Evolutionary conservation across 2,113 vertebrate genomes (phyloP).

Genomic region (Edolisoma coerulescens): DNA sequence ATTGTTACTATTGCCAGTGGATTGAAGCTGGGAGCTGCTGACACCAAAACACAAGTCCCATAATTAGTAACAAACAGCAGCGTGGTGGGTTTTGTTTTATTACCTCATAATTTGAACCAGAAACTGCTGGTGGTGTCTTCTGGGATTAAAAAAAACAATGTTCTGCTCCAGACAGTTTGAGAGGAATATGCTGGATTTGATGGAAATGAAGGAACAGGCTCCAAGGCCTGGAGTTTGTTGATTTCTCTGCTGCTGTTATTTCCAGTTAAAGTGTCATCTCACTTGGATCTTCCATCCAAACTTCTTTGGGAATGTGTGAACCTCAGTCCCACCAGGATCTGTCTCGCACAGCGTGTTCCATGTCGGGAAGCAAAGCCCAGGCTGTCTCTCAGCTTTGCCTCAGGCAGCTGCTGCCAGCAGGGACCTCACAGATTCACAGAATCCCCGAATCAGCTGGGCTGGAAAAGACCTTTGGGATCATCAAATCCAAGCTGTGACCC

Average conservation of each 20-base stretch:
- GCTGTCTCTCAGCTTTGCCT: not conserved
- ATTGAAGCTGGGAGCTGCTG: slow-evolving; percentile 19
- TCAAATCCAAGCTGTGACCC: not conserved
- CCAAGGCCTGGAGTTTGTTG: slow-evolving; percentile 48
- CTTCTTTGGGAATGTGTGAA: slow-evolving; percentile 1
- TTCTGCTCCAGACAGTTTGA: slow-evolving; percentile 13
- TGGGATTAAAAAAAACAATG: not conserved
- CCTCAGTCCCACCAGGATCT: not conserved
- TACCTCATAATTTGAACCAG: slow-evolving; percentile 38
- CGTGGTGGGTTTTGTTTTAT: slow-evolving; percentile 15
- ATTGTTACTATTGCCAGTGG: not conserved
- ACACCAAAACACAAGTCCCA: slow-evolving; percentile 1
- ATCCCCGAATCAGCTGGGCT: not conserved
- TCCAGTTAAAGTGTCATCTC: slow-evolving; percentile 47
- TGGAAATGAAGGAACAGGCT: not conserved
- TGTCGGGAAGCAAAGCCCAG: not conserved
- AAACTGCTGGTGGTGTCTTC: slow-evolving; percentile 19
- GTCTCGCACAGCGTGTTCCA: not conserved
- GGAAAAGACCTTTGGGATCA: not conserved
- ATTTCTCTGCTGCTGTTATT: slow-evolving; percentile 52
- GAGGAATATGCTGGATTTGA: not conserved
- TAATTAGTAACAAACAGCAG: slow-evolving; percentile 19
- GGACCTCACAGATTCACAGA: not conserved
- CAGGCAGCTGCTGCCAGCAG: not conserved
- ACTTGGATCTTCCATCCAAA: slow-evolving; percentile 21